Evolutionary conservation across 2,797 vertebrate species (phyloP).

Genomic region (Sebastolobus alascanus): DNA sequence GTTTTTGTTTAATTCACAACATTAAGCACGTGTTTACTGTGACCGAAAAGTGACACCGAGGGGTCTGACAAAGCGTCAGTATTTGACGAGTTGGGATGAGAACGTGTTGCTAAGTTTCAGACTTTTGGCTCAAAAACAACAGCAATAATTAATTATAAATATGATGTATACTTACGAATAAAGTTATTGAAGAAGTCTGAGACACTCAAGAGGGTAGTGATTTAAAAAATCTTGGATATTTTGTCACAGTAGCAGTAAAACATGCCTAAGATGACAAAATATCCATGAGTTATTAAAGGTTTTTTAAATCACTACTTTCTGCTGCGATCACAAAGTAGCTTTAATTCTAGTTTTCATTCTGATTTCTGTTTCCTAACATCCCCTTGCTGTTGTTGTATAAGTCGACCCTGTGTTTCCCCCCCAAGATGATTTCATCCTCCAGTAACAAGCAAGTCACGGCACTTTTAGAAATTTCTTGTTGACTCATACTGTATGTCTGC

Average conservation of each 20-base stretch:
- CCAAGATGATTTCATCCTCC: conserved; percentile 1
- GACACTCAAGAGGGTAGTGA: too few relatives aligned
- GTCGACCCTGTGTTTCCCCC: neutral
- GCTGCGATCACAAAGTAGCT: conserved; percentile 8
- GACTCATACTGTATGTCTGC: neutral
- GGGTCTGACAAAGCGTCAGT: too few relatives aligned
- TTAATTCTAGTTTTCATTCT: neutral
- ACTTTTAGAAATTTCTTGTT: conserved; percentile 8
- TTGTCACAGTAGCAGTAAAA: too few relatives aligned
- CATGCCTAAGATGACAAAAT: too few relatives aligned
- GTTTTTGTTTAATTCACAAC: too few relatives aligned
- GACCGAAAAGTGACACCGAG: too few relatives aligned
- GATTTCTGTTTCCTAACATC: conserved; percentile 3
- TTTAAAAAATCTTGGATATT: too few relatives aligned
- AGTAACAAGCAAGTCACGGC: neutral
- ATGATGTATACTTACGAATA: neutral
- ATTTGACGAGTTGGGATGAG: too few relatives aligned
- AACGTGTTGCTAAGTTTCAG: neutral
- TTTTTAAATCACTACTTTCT: neutral
- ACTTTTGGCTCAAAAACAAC: neutral
- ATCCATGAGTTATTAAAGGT: too few relatives aligned
- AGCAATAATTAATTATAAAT: neutral
- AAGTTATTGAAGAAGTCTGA: neutral
- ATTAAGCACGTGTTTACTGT: too few relatives aligned
- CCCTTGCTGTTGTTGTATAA: neutral